Conservation (phyloP, 2,797 vertebrate genomes). For the Ctenopoma kingsleyae region DNA sequence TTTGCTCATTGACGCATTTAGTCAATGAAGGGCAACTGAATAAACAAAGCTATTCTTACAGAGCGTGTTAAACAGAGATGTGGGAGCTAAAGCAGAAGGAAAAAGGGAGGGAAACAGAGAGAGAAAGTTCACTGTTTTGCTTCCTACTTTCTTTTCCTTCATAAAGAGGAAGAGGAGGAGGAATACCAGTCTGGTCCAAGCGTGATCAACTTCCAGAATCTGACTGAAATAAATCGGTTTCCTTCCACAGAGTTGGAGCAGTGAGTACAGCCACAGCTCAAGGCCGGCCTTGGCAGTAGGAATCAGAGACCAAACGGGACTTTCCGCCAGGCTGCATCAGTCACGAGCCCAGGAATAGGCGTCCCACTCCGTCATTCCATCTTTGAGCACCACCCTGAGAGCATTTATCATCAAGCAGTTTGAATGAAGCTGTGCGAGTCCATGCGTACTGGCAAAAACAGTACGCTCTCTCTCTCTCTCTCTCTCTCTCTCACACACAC, state of each 20-base stretch:
- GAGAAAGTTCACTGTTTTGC: constrained; percentile 54
- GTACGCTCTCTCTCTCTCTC: background rate
- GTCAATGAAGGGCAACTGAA: constrained; percentile 67
- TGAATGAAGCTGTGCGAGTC: constrained; percentile 4
- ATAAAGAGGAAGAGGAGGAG: constrained; percentile 43
- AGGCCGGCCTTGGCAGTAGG: constrained; percentile 44
- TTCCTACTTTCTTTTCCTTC: constrained; percentile 40
- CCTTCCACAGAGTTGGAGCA: constrained; percentile 29
- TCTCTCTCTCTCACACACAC: background rate
- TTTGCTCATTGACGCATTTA: constrained; percentile 67
- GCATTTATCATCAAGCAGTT: constrained; percentile 19
- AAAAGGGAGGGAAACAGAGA: background rate
- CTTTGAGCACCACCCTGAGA: constrained; percentile 13
- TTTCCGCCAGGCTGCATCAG: constrained; percentile 56
- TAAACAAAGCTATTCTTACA: constrained; percentile 65
- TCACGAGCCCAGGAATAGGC: constrained; percentile 30
- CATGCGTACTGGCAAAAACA: background rate
- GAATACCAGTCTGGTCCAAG: constrained; percentile 25
- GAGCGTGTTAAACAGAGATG: constrained; percentile 19
- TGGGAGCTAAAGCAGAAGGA: background rate
- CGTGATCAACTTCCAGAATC: constrained; percentile 46
- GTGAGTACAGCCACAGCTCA: constrained; percentile 23
- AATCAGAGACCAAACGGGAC: constrained; percentile 53
- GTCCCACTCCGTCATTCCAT: constrained; percentile 12
- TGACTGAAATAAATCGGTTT: constrained; percentile 51